These are phyloP conservation scores for Crenichthys baileyi DNA, from an alignment of 2,797 vertebrate species.

Conservation along the genomic window DNA sequence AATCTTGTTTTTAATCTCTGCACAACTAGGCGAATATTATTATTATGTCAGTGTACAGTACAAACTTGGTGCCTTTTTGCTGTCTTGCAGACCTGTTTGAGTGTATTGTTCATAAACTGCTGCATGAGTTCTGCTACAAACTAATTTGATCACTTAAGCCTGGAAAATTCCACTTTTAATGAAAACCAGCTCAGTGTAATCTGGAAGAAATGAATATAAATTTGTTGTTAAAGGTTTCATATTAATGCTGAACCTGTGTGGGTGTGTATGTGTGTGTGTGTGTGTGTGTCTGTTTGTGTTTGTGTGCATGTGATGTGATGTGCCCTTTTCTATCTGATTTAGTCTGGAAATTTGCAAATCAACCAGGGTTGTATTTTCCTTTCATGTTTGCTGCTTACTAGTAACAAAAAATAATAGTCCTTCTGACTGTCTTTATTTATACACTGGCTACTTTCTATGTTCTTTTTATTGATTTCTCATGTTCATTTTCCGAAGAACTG, in stretches of 20 bases:
- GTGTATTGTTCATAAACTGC: neutral
- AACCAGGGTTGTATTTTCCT: neutral
- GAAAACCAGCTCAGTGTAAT: slow-evolving; percentile 3
- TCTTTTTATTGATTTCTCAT: neutral
- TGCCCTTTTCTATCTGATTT: neutral
- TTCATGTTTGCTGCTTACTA: neutral
- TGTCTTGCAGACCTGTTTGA: neutral
- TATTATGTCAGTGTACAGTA: neutral
- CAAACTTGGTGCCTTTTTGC: neutral
- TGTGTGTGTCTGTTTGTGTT: neutral
- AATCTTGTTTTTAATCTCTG: neutral
- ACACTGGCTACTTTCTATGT: neutral
- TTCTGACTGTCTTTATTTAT: neutral
- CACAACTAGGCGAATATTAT: neutral
- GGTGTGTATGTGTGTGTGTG: neutral
- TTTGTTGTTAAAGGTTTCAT: neutral
- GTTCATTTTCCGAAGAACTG: neutral
- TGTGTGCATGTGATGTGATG: neutral
- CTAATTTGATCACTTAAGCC: neutral
- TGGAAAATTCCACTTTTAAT: neutral
- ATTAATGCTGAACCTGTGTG: slow-evolving; percentile 30
- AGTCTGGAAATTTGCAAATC: neutral
- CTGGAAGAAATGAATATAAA: neutral
- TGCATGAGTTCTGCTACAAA: neutral
- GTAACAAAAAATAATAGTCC: neutral